Evolutionary conservation across 2,797 vertebrate genomes (phyloP).

Genomic region (Siniperca undulata): DNA sequence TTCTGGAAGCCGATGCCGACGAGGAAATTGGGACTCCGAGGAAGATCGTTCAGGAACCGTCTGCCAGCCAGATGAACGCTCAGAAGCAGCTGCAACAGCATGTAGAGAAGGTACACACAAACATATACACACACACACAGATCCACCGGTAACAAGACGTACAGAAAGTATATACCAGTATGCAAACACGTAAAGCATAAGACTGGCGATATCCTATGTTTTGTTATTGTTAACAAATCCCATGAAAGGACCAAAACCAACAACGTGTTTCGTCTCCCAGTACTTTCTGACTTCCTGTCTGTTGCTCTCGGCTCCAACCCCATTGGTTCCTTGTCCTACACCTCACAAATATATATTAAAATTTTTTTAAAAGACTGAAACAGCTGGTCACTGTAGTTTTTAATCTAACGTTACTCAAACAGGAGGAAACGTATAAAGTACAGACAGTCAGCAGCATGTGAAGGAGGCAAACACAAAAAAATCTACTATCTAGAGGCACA

Average conservation of each 20-base stretch:
- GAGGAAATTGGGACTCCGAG: constrained; percentile 96
- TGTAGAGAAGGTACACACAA: constrained; percentile 89
- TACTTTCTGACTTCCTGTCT: background rate
- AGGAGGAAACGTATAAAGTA: no score
- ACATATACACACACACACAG: background rate
- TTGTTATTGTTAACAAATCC: no score
- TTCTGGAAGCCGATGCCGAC: constrained; percentile 95
- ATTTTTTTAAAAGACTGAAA: no score
- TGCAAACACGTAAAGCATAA: background rate
- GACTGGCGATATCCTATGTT: background rate
- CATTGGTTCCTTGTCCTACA: no score
- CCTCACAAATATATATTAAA: no score
- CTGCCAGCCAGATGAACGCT: constrained; percentile 74
- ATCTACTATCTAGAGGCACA: background rate
- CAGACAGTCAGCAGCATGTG: no score
- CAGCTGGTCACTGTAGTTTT: no score
- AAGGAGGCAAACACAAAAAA: background rate
- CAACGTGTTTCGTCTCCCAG: background rate
- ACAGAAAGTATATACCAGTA: background rate
- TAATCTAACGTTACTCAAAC: no score
- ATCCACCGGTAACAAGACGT: background rate
- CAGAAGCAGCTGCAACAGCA: constrained; percentile 92
- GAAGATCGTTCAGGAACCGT: constrained; percentile 83
- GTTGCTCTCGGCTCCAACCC: background rate
- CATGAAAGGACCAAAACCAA: no score